These are phyloP conservation scores for Venustaconcha ellipsiformis DNA, from an alignment of 1,140 invertebrate genomes.

Conservation along the genomic window DNA sequence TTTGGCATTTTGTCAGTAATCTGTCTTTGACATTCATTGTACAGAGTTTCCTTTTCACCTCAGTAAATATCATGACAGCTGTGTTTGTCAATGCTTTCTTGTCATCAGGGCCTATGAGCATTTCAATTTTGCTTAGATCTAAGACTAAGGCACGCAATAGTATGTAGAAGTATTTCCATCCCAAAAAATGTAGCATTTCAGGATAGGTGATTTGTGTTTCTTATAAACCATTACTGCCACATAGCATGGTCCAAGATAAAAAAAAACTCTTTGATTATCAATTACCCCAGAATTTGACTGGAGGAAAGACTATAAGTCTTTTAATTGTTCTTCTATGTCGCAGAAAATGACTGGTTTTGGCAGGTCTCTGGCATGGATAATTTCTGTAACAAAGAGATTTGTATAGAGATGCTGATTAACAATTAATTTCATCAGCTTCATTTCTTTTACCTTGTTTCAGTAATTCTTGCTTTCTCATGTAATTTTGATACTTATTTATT, in stretches of 20 bases:
- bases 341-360: conserved; percentile 2
- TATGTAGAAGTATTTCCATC: conserved; percentile 20
- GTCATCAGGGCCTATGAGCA: background rate
- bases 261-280: conserved; percentile 14
- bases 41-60: background rate
- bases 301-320: conserved; percentile 1
- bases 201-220: conserved; percentile 1
- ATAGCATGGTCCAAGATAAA: conserved; percentile 20
- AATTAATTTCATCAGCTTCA: no score
- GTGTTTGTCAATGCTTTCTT: background rate
- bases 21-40: no score
- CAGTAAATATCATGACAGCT: conserved; percentile 5
- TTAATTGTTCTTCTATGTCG: conserved; percentile 5
- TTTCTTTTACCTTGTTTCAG: no score
- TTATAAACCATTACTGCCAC: conserved; percentile 24
- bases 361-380: conserved; percentile 1
- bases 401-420: background rate
- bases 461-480: no score
- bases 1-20: conserved; percentile 7
- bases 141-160: background rate
- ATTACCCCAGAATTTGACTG: background rate
- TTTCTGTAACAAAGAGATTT: conserved; percentile 10
- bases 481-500: no score
- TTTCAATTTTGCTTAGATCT: background rate
- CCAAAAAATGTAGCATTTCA: conserved; percentile 24